Evolutionary conservation across 2,888 invertebrate genomes (phyloP).

Genomic region (Pollenia labialis): DNA sequence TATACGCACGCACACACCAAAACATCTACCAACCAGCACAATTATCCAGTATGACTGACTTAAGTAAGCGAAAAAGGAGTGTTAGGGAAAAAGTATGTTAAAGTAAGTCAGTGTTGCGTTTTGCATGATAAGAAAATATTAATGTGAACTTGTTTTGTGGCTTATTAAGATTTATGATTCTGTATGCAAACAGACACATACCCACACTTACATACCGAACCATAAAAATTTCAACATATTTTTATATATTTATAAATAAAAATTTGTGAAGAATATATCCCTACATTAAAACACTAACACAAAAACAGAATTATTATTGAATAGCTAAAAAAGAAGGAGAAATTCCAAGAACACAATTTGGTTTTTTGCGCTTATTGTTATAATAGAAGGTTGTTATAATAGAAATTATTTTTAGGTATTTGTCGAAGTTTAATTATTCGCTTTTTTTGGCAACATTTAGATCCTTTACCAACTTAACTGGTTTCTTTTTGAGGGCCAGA

Average conservation of each 20-base stretch:
- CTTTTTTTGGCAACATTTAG: too few relatives aligned
- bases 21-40: not conserved
- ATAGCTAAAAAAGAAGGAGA: not conserved
- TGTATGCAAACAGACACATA: constrained; percentile 26
- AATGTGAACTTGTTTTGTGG: constrained; percentile 69
- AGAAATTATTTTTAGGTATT: too few relatives aligned
- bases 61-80: not conserved
- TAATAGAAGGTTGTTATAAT: too few relatives aligned
- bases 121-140: constrained; percentile 69
- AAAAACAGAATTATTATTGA: not conserved
- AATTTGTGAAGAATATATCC: not conserved
- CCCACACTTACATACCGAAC: not conserved
- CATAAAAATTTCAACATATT: not conserved
- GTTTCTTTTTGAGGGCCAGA: too few relatives aligned
- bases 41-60: constrained; percentile 1
- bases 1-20: not conserved
- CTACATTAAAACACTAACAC: not conserved
- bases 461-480: too few relatives aligned
- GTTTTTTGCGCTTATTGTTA: too few relatives aligned
- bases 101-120: constrained; percentile 62
- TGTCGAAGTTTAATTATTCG: too few relatives aligned
- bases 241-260: not conserved
- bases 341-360: too few relatives aligned
- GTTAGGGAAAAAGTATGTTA: not conserved
- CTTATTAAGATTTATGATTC: constrained; percentile 72